Base-by-base conservation (phyloP, 2,888 invertebrate species). In the Dorcus parallelipipedus region DNA sequence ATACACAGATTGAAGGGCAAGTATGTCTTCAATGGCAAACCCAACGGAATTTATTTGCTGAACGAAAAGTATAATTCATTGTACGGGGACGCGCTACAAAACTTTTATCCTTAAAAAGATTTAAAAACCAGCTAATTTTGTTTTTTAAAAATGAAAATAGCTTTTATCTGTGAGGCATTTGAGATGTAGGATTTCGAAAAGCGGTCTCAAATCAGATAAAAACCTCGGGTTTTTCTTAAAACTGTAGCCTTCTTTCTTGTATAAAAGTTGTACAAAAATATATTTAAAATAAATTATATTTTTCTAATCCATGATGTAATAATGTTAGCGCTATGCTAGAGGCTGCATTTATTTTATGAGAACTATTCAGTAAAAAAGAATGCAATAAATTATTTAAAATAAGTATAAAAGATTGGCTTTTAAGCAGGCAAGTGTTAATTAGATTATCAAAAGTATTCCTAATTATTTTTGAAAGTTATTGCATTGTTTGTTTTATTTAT, bases 1-100 rank as follows among this genome's bases (percentile, higher is more conserved):
- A 80, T 91, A 17, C 88, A 89, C 6, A 84, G 85, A 51, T 77
- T 93, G 2, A 89, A 90, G 65, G 90, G 91, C 2, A 89, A 88
- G 17, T 93, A 86, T 72, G 76, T 83, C 1, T 93, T 93, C 72
- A 93, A 93, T 71, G 93, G 93, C 2, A 86, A 86, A 73, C 89
- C 90, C 0, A 80, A 81, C 9, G 86, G 87, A 64, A 83, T 89
- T 17, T 88, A 84, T 67, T 82, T 89, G 2, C 75, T 90, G 23
- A 82, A 86, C 63, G 85, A 86, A 70, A 84, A 86, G 0, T 87
- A 86, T 71, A 86, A 86, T 71, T 83, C 86, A 9, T 80, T 87
- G 67, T 87, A 87, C 68, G 83, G 84, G 10, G 87, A 88, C 69
- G 85, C 86, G 43, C 79, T 88, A 48, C 86, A 87, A 69, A 86